Conservation (phyloP, 2,888 invertebrate species). For the Graphium colonna region DNA sequence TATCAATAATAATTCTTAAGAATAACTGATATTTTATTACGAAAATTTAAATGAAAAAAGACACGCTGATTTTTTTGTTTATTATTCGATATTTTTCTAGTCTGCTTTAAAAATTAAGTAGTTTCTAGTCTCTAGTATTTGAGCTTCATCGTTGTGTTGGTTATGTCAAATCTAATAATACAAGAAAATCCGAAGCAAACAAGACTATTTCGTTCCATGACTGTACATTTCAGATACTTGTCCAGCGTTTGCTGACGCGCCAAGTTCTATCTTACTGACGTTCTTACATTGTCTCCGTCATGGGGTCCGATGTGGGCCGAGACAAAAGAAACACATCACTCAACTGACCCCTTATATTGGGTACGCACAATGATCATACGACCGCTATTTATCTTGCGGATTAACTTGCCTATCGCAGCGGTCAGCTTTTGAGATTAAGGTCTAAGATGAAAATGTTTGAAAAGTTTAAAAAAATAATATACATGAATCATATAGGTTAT, state of each 20-base stretch:
- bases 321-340: conserved; percentile 78
- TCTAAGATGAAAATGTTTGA: conserved; percentile 3
- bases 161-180: no score
- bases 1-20: no score
- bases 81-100: no score
- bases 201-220: neutral
- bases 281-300: conserved; percentile 55
- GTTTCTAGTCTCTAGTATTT: no score
- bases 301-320: conserved; percentile 45
- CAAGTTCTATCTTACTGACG: no score
- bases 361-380: conserved; percentile 57
- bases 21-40: no score
- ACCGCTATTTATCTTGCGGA: conserved; percentile 72
- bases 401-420: conserved; percentile 72
- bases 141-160: no score
- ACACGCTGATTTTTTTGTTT: no score
- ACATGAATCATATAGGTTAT: no score
- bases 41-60: no score
- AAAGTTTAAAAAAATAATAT: neutral
- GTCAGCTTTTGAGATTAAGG: conserved; percentile 26
- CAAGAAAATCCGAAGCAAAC: conserved; percentile 1
- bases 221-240: conserved; percentile 29
- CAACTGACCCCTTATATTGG: conserved; percentile 54
- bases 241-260: conserved; percentile 64
- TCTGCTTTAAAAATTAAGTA: no score